Base-by-base conservation (phyloP, 2,797 vertebrate species). In the Gouania willdenowi region DNA sequence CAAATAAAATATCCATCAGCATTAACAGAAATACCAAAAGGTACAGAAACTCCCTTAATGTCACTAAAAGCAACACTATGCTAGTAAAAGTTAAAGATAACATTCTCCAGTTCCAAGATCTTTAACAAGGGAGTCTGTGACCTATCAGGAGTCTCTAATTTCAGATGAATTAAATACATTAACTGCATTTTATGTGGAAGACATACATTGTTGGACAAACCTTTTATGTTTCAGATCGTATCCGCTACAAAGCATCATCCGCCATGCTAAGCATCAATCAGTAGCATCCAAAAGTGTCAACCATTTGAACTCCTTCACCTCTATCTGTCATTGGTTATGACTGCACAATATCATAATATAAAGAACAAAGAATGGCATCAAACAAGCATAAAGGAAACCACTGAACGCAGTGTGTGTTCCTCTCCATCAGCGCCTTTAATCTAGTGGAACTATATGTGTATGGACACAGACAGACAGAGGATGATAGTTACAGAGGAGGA, bases 401-500 rank as follows among this genome's bases (percentile, higher is more conserved):
- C 63, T n/a, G 46, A 26, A 62, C 75, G 9, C 28, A 31, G 28
- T 71, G 66, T 80, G 69, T 76, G 71, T 76, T 75, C 63, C 34
- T 26, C 44, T 41, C 13, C 17, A 25, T 46, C 29, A 31, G 16
- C 25, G 43, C 35, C 48, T 63, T 63, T 75, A 41, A 59, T 71
- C 56, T 34, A 23, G 19, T 30, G 56, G 21, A 60, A 66, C 34
- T 39, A 65, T 24, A 36, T 41, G 62, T 14, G 42, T 5, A 3
- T 51, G 43, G 65, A 50, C 46, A 42, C 44, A 56, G 41, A 42
- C 44, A 56, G 41, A 18, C 25, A 56, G 56, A 63, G 35, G 41
- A 61, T 45, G 6, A 8, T 19, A 23, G 36, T 48, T 16, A 43
- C 18, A 34, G 21, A 29, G 16, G 37, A 46, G 41, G 50, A 14